Conservation (phyloP, 35 echinoderm and acorn worm genomes). For the Lytechinus variegatus region DNA sequence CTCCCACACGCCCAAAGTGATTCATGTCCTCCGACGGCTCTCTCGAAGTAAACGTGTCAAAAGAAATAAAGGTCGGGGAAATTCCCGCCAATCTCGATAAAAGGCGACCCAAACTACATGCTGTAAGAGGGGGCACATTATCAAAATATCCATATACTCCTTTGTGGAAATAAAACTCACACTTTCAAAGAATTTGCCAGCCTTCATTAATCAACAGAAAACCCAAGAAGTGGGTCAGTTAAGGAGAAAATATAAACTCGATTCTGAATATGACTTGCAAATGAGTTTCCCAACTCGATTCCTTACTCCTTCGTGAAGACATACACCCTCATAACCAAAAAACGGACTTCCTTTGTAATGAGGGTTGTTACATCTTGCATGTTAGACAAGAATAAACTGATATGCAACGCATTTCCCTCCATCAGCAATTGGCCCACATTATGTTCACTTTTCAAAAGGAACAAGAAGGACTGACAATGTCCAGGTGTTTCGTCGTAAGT, state of each 20-base stretch:
- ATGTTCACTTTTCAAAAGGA: no score
- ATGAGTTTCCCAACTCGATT: no score
- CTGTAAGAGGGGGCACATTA: not conserved
- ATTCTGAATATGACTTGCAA: not conserved
- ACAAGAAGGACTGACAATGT: no score
- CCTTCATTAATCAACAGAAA: not conserved
- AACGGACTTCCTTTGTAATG: no score
- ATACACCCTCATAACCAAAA: no score
- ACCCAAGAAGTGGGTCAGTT: not conserved
- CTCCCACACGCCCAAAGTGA: not conserved
- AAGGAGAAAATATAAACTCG: not conserved
- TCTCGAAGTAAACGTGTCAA: not conserved
- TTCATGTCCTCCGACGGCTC: not conserved
- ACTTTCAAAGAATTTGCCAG: not conserved
- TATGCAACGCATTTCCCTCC: no score
- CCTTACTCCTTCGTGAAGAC: no score
- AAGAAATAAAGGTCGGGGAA: not conserved
- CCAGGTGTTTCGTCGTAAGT: no score
- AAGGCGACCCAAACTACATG: not conserved
- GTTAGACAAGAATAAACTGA: no score
- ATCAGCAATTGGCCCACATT: no score
- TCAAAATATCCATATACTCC: not conserved
- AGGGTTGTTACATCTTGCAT: no score
- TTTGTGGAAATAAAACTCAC: not conserved
- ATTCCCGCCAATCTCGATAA: not conserved